Base-by-base conservation (phyloP, 2,888 invertebrate genomes). In the Tinea pellionella region DNA sequence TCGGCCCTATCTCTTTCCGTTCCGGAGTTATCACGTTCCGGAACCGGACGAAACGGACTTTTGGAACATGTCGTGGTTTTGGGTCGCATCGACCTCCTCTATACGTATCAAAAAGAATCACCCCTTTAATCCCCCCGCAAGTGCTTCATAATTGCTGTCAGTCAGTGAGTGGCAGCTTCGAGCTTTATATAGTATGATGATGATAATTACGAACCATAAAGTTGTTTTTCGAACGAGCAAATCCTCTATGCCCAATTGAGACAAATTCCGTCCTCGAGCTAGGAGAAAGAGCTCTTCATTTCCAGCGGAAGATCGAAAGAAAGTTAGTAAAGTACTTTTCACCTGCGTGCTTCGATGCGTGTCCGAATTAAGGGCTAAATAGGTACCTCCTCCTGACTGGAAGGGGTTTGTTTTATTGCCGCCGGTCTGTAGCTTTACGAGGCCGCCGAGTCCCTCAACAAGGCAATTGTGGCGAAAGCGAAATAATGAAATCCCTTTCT, bases 401-500 rank as follows among this genome's bases (percentile, higher is more conserved):
- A 59, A 59, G 47, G 59, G 59, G 18, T 59, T 59, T 59, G 59
- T 59, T 59, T 59, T 59, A 59, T 59, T 59, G 59, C 59, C 19
- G 13, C 47, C 59, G 59, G 43, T 12, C 41, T 37, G 13, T 13
- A 59, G 59, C 43, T 59, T 59, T 59, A 59, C 59, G 59, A 59
- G 19, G 19, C 47, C 59, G 13, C 43, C 12, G 59, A 59, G 59
- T 59, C 59, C 59, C 59, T 59, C 59, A 59, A 59, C 59, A 59
- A 59, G 59, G 59, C 59, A 59, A 59, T 59, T 59, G 59, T 47
- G 59, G 59, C 59, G 47, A 59, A 59, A 43, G 47, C 59, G 59
- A 59, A 59, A 59, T 59, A 59, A 59, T 43, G 59, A 59, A 59
- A 59, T 59, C 59, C 43, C 43, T 59, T 47, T 30, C 59, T 47